A percentile compares a stretch with the other conserved stretches of the same genome.
These are phyloP conservation scores for Connochaetes taurinus DNA, from an alignment of 2,113 vertebrate genomes.

Conservation along the genomic window DNA sequence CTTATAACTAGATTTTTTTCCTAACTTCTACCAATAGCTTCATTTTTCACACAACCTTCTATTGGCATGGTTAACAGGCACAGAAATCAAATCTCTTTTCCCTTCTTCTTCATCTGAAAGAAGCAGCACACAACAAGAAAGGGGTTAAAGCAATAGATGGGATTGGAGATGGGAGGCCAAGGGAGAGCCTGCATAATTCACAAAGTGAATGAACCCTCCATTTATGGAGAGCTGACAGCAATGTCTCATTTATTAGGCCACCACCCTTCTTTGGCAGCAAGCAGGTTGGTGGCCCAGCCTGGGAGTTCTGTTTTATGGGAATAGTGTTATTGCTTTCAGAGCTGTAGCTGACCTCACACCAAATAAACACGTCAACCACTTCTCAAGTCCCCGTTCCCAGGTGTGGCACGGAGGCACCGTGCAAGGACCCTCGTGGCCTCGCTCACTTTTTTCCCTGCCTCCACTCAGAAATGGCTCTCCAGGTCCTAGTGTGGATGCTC, in stretches of 20 bases:
- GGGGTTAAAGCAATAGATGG: neutral
- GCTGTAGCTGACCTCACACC: constrained; percentile 50
- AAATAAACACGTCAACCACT: constrained; percentile 48
- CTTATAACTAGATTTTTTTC: neutral
- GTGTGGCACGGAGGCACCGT: neutral
- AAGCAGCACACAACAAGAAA: neutral
- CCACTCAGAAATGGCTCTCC: neutral
- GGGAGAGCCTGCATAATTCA: neutral
- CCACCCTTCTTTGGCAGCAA: neutral
- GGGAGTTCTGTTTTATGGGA: constrained; percentile 35
- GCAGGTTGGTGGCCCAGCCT: neutral
- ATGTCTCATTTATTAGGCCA: constrained; percentile 13
- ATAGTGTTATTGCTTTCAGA: constrained; percentile 1
- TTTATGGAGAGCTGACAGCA: constrained; percentile 3
- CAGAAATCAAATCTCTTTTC: constrained; percentile 23
- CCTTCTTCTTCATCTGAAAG: neutral
- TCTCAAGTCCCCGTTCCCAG: neutral
- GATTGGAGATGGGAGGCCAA: neutral
- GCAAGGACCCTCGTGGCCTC: neutral
- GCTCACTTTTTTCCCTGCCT: neutral
- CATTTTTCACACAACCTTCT: neutral
- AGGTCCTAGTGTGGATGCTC: neutral
- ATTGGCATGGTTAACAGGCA: neutral
- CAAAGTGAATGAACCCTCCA: neutral
- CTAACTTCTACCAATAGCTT: neutral